Percentiles rank a stretch among this genome's conserved stretches.
phyloP scores from a whole-genome alignment of 2,888 invertebrate genomes.

The Sinohyriopsis cumingii region DNA sequence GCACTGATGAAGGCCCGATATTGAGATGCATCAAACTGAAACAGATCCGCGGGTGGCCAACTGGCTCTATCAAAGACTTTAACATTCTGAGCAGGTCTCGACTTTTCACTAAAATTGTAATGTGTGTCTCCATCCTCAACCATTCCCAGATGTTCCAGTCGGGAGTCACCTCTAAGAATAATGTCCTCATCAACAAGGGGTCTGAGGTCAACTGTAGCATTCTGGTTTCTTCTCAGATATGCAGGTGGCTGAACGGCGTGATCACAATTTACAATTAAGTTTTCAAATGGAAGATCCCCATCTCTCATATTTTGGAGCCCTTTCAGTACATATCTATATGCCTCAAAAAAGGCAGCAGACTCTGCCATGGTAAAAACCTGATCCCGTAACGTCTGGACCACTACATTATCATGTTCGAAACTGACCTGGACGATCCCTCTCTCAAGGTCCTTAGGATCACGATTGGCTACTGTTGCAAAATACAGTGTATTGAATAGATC shows the following conservation, averaged over 20 bases:
- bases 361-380: constrained; percentile 79
- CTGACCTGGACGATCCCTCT: constrained; percentile 54
- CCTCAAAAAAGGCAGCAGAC: constrained; percentile 86
- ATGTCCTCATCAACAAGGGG: constrained; percentile 45
- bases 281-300: constrained; percentile 51
- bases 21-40: constrained; percentile 65
- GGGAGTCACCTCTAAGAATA: constrained; percentile 24
- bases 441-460: constrained; percentile 45
- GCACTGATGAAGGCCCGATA: constrained; percentile 59
- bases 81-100: constrained; percentile 22
- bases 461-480: constrained; percentile 77
- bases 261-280: constrained; percentile 48
- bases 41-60: constrained; percentile 40
- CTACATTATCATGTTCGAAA: constrained; percentile 35
- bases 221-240: constrained; percentile 34
- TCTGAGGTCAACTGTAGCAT: constrained; percentile 35
- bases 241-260: constrained; percentile 40
- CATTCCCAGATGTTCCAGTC: constrained; percentile 24
- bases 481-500: constrained; percentile 81
- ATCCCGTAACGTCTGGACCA: constrained; percentile 15
- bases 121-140: constrained; percentile 4
- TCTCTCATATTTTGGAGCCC: constrained; percentile 78
- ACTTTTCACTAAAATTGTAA: constrained; percentile 21
- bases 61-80: constrained; percentile 8
- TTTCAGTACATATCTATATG: constrained; percentile 83